Evolutionary conservation across 2,888 invertebrate genomes (phyloP), one percentile per base, ranked within the genome.

Genomic region (Lasioglossum malachurum): DNA sequence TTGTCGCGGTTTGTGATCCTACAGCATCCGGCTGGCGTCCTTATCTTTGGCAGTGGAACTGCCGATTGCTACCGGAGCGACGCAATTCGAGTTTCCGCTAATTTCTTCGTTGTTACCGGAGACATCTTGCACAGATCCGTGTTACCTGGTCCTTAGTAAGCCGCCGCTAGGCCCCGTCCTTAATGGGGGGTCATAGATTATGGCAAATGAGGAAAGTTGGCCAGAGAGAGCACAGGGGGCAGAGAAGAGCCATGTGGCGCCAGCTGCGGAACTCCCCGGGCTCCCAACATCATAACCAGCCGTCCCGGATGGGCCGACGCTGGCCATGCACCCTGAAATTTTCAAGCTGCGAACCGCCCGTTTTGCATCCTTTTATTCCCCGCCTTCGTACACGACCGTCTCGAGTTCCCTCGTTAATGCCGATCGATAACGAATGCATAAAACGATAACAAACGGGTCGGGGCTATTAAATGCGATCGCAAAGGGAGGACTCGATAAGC

Each of bases 151-250:
- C 90, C 78, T 81, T 86, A 82, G 79, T 86, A 87, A 89, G 88
- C 89, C 84, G 86, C 82, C 75, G 84, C 90, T 91, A 90, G 90
- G 84, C 90, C 84, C 85, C 83, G 91, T 92, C 93, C 94, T 94
- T 94, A 94, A 94, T 94, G 94, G 94, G 89, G 88, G 92, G 92
- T 92, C 94, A 94, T 94, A 94, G 93, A 94, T 94, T 94, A 94
- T 93, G 93, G 93, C 93, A 94, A 94, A 94, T 94, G 94, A 94
- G 94, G 92, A 94, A 94, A 94, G 94, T 94, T 94, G 89, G 90
- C 87, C 87, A 88, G 88, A 64, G 64, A 64, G 64, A 86, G 88
- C 83, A 69, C 82, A 78, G 79, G 78, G 79, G 87, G 79, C 77
- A 77, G 83, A 77, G 53, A 69, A 78, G 84, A 82, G 87, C 93